A percentile compares a stretch with the other conserved stretches of the same genome.
Conservation (phyloP, 2,113 vertebrate genomes). For the Xyliphius kryptos region DNA sequence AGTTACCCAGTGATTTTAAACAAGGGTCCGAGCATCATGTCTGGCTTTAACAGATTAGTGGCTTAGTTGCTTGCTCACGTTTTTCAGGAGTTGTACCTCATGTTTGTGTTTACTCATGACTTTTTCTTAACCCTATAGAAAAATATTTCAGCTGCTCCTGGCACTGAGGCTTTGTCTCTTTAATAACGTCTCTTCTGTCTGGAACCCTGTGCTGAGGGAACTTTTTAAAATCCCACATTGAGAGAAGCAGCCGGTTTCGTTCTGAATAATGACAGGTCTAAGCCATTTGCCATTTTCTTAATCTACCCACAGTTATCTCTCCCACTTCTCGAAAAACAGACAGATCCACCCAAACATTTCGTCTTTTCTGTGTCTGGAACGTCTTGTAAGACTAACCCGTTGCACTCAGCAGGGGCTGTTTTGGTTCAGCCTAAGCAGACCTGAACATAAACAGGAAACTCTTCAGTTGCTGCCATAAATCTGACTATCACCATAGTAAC, state of each 20-base stretch:
- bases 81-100: too few relatives aligned
- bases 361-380: background rate
- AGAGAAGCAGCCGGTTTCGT: background rate
- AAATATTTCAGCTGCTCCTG: background rate
- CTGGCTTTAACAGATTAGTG: too few relatives aligned
- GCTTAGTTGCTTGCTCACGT: too few relatives aligned
- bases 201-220: background rate
- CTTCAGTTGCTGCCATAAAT: constrained; percentile 22
- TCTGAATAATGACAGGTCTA: background rate
- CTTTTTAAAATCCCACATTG: background rate
- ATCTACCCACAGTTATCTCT: constrained; percentile 17
- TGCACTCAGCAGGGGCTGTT: constrained; percentile 33
- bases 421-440: constrained; percentile 36
- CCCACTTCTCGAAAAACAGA: constrained; percentile 1
- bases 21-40: background rate
- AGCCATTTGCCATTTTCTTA: background rate
- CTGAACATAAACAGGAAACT: constrained; percentile 37
- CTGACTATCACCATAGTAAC: constrained; percentile 24
- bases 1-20: constrained; percentile 10
- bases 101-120: too few relatives aligned
- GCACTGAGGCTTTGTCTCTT: background rate
- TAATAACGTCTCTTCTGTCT: background rate
- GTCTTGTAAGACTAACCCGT: constrained; percentile 36
- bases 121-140: too few relatives aligned
- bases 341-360: background rate